Evolutionary conservation across 2,888 invertebrate species (phyloP).

Genomic region (Philhelius pedissequus): DNA sequence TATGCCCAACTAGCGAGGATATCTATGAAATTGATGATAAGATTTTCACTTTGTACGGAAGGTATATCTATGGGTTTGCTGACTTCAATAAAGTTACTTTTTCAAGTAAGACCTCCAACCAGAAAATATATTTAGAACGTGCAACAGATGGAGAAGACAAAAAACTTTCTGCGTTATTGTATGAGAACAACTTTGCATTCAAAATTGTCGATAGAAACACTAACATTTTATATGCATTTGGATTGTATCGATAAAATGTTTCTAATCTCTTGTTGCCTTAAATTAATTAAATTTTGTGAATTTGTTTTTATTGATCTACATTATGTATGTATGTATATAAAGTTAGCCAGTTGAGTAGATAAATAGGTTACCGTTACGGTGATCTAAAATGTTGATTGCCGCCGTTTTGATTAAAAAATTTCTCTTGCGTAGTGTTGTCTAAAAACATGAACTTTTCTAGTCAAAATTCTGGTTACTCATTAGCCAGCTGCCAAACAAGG

Average conservation of each 20-base stretch:
- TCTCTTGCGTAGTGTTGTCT: too few species aligned
- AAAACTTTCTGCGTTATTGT: neutral
- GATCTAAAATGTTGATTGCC: too few species aligned
- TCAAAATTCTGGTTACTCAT: too few species aligned
- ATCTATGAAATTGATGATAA: conserved; percentile 14
- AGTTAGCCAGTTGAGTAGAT: too few species aligned
- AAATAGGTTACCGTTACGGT: too few species aligned
- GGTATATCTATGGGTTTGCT: neutral
- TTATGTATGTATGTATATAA: too few species aligned
- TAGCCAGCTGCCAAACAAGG: too few species aligned
- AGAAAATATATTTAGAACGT: neutral
- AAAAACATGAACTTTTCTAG: too few species aligned
- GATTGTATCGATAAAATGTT: neutral
- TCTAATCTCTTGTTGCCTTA: too few species aligned
- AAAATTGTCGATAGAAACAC: neutral
- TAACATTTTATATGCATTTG: neutral
- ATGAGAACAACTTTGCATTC: neutral
- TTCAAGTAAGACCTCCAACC: neutral
- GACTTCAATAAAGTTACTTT: neutral
- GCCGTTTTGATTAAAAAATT: too few species aligned
- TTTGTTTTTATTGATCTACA: too few species aligned
- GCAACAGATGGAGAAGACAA: neutral
- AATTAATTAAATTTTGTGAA: too few species aligned
- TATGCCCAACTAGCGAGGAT: neutral
- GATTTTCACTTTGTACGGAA: neutral